Evolutionary conservation across 2,113 vertebrate genomes (phyloP).

Genomic region (Nycticebus coucang): DNA sequence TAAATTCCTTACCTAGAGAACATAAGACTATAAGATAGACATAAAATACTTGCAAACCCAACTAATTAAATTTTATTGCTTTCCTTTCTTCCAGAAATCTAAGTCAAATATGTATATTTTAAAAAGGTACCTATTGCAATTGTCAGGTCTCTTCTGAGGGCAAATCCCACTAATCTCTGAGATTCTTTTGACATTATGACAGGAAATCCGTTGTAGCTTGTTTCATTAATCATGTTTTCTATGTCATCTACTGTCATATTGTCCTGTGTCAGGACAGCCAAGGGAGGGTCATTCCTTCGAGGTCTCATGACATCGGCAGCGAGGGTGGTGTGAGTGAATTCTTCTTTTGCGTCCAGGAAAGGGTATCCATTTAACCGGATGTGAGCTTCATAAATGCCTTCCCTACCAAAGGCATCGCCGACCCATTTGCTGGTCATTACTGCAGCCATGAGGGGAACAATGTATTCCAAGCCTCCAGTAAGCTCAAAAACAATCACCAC

Average conservation of each 20-base stretch:
- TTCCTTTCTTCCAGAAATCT: constrained; percentile 34
- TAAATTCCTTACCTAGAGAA: constrained; percentile 3
- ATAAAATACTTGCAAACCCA: not conserved
- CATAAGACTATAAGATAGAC: not conserved
- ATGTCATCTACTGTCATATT: constrained; percentile 98
- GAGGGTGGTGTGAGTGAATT: constrained; percentile 97
- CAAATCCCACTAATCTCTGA: constrained; percentile 97
- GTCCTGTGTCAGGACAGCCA: constrained; percentile 97
- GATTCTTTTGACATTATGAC: constrained; percentile 99
- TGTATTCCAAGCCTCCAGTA: constrained; percentile 98
- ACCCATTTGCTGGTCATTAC: constrained; percentile 99
- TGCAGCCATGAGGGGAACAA: constrained; percentile 98
- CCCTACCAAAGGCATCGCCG: constrained; percentile 97
- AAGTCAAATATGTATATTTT: not conserved
- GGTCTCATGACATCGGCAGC: constrained; percentile 98
- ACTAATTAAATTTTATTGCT: not conserved
- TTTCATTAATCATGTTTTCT: constrained; percentile 95
- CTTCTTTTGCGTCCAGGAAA: constrained; percentile 98
- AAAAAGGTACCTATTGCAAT: constrained; percentile 94
- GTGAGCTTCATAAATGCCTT: constrained; percentile 98
- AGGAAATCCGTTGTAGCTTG: constrained; percentile 98
- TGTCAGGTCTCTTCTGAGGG: constrained; percentile 97
- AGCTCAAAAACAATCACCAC: constrained; percentile 99
- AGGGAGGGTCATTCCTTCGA: constrained; percentile 91
- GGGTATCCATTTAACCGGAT: constrained; percentile 99